Conservation (phyloP, 2,888 invertebrate species). For the Spisula solida region DNA sequence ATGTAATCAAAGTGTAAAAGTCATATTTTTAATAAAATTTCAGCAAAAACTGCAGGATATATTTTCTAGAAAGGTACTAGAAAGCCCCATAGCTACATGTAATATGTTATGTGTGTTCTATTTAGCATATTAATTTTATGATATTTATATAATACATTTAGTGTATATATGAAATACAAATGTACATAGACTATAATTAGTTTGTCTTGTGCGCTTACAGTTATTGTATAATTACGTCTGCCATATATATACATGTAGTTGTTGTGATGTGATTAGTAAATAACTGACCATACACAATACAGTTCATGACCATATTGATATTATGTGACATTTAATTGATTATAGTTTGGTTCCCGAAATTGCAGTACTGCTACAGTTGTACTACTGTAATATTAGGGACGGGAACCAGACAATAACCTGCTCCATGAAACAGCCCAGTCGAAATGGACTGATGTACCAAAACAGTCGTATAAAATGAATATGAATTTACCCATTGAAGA, state of each 20-base stretch:
- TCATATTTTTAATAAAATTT: conserved; percentile 29
- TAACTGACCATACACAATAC: no score
- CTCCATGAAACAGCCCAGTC: no score
- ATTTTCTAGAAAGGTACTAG: conserved; percentile 51
- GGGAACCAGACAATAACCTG: no score
- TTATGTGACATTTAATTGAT: no score
- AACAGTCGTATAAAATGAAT: no score
- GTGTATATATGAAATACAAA: not conserved
- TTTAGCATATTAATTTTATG: not conserved
- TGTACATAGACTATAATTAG: not conserved
- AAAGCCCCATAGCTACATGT: not conserved
- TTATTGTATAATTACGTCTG: not conserved
- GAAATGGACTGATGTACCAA: no score
- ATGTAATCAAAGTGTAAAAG: not conserved
- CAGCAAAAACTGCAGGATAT: conserved; percentile 48
- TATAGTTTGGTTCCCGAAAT: no score
- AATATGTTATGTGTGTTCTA: conserved; percentile 11
- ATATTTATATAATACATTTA: not conserved
- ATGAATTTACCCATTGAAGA: no score
- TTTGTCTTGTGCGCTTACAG: not conserved
- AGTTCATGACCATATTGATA: no score
- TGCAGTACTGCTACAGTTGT: no score
- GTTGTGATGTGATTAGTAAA: not conserved
- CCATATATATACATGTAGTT: not conserved
- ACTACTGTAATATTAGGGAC: no score